Base-by-base conservation (phyloP, 1,140 invertebrate genomes). In the Orchesella cincta region DNA sequence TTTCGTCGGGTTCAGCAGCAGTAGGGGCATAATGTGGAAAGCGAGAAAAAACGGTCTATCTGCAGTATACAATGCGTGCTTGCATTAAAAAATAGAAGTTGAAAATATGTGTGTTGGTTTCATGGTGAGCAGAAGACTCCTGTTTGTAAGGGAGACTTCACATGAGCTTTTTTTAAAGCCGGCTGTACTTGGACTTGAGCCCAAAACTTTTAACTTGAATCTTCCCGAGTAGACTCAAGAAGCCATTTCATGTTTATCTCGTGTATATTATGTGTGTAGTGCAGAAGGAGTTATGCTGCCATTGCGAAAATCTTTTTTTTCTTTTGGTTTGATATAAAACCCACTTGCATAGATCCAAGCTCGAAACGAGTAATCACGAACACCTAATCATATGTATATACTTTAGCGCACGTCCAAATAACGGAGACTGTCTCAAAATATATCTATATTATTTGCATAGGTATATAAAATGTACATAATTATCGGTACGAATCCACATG, bases 201-300 rank as follows among this genome's bases (percentile, higher is more conserved):
- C 62, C 62, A 67, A 67, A 67, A 67, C 62, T 67, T 67, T 57
- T 57, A 57, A 57, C 54, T 57, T 57, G 62, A 67, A 67, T 67
- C 62, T n/a, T 67, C n/a, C n/a, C n/a, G n/a, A n/a, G 54, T 57
- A 18, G 3, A 67, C 8, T 26, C 8, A 67, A 33, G 33, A 33
- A 67, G 29, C 3, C 3, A 23, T 62, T 18, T 28, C 12, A 62
- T 62, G 12, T 62, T 62, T 62, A 14, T 62, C 12, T 28, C 54
- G 54, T 62, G 8, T 14, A n/a, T 5, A 18, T 8, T 5, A 46
- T 8, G 39, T 8, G 39, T 46, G 18, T 5, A 46, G 39, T 46
- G 18, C 39, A 46, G 39, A 46, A 18, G 5, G 5, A 46, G 3
- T 57, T 57, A 14, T 18, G 12, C 23, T 57, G 14, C 5, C 62